Base-by-base conservation (phyloP, 2,113 vertebrate species). In the Tachysurus fulvidraco region DNA sequence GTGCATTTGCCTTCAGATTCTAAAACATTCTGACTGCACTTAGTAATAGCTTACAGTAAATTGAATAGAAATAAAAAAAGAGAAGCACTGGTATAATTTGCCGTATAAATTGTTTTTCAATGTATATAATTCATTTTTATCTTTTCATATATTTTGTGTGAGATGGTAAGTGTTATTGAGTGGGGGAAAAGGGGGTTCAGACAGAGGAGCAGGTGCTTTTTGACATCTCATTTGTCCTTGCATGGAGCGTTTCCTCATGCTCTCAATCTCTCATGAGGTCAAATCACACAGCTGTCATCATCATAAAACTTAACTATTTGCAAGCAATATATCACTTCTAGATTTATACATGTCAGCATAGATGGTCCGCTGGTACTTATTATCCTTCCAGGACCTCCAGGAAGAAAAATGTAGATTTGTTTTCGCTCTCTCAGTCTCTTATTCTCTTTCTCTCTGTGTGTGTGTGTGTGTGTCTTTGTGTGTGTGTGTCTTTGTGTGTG, bases 181-280 rank as follows among this genome's bases (percentile, higher is more conserved):
- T 36, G 28, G 65, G 44, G 23, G 46, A 10, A 30, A 44, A 12
- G 50, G 46, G 21, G 30, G 50, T 52, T 83, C 59, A 85, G 79
- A 87, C 36, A 81, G 78, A 85, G 76, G 65, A 86, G 86, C 89
- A 88, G 89, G 84, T 89, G 86, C 36, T 6, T 88, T 83, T 78
- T 85, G 50, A 74, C 67, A 78, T 83, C 46, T 86, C 78, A 88
- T 86, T 84, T 88, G 84, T 86, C 86, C 65, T 83, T 52, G 19
- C 73, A 64, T 8, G 23, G 80, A 87, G n/a, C 3, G 36, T 44
- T 85, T 86, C 81, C 85, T 60, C 9, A 28, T 80, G 71, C 83
- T 80, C 73, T 85, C 83, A 25, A 52, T 79, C 85, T 57, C 83
- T 62, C 81, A 81, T 67, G 81, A 86, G 84, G 65, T 86, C 84